Evolutionary conservation across 2,113 vertebrate species (phyloP).

Genomic region (Hirundichthys speculiger): DNA sequence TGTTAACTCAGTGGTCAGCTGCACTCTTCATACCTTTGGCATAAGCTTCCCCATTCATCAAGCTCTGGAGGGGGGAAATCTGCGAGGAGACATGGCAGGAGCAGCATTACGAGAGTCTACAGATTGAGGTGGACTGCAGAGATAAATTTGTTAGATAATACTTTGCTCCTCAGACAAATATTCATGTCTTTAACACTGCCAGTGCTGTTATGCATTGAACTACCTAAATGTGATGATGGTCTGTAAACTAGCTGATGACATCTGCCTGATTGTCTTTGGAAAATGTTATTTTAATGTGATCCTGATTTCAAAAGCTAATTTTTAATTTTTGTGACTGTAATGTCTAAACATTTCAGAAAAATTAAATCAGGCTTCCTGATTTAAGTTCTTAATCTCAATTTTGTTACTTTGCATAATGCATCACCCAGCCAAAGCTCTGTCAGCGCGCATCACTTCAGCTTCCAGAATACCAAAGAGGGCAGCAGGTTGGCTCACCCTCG

Average conservation of each 20-base stretch:
- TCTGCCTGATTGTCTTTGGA: neutral
- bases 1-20: constrained; percentile 55
- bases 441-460: constrained; percentile 16
- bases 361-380: too few relatives aligned
- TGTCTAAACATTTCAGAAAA: too few relatives aligned
- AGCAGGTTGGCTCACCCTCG: constrained; percentile 62
- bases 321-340: too few relatives aligned
- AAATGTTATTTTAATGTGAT: neutral
- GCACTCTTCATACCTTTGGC: constrained; percentile 57
- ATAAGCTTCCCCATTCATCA: constrained; percentile 52
- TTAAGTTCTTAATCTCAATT: neutral
- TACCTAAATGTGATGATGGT: too few relatives aligned
- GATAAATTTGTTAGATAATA: too few relatives aligned
- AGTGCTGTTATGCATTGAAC: too few relatives aligned
- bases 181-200: too few relatives aligned
- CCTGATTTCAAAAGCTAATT: too few relatives aligned
- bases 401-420: constrained; percentile 8
- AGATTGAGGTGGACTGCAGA: too few relatives aligned
- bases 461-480: constrained; percentile 64
- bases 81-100: constrained; percentile 18
- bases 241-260: neutral
- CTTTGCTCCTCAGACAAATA: too few relatives aligned
- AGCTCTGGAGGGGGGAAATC: constrained; percentile 23
- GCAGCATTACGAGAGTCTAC: neutral
- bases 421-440: constrained; percentile 11